Evolutionary conservation across 2,888 invertebrate genomes (phyloP).

Genomic region (Deilephila elpenor): DNA sequence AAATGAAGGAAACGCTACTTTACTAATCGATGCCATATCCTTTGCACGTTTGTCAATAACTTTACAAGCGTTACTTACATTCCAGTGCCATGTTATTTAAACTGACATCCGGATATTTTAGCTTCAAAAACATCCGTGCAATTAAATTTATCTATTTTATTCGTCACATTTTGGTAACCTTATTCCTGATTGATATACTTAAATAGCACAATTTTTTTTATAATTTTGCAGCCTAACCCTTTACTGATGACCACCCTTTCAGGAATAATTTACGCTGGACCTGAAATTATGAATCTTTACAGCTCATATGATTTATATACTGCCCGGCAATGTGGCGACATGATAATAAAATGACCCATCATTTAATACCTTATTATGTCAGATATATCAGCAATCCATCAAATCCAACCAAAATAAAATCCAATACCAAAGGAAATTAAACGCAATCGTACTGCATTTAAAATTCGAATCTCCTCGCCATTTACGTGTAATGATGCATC

Average conservation of each 20-base stretch:
- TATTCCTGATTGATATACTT: too few species aligned
- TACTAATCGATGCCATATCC: neutral
- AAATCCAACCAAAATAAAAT: neutral
- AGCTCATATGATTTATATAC: too few species aligned
- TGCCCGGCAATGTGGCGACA: neutral
- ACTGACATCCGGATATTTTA: too few species aligned
- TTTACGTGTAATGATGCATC: slow-evolving; percentile 36
- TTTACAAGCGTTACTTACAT: neutral
- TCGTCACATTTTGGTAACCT: too few species aligned
- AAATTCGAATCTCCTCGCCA: slow-evolving; percentile 27
- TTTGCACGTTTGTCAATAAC: neutral
- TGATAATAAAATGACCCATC: neutral
- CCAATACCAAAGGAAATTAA: neutral
- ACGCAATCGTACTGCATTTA: slow-evolving; percentile 13
- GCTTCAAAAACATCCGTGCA: too few species aligned
- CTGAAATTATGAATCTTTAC: too few species aligned
- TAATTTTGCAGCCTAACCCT: too few species aligned
- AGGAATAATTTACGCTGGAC: too few species aligned
- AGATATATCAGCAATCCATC: neutral
- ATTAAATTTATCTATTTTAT: too few species aligned
- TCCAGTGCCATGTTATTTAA: neutral
- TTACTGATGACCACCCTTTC: too few species aligned
- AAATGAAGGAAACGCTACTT: neutral
- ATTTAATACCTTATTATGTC: neutral
- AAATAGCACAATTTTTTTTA: too few species aligned